Percentiles rank a stretch among this genome's conserved stretches.
Evolutionary conservation across 2,797 vertebrate species (phyloP).

Genomic region (Martes flavigula): DNA sequence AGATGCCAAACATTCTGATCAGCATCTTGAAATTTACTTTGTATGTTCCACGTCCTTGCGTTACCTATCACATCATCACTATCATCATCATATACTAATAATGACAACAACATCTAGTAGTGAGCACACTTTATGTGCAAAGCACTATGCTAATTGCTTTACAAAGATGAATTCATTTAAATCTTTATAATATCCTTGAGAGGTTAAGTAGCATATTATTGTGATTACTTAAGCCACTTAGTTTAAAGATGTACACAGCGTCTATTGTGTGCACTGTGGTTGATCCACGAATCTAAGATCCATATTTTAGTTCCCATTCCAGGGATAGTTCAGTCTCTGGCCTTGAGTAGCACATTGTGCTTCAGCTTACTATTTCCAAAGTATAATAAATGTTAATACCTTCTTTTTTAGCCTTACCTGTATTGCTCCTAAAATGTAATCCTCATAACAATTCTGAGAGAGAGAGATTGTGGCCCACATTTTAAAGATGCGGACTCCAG

Average conservation of each 20-base stretch:
- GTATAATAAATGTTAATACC: constrained; percentile 15
- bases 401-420: background rate
- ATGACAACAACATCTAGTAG: background rate
- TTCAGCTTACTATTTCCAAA: constrained; percentile 11
- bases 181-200: background rate
- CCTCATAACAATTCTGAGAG: background rate
- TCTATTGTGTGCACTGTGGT: background rate
- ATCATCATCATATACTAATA: background rate
- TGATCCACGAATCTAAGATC: background rate
- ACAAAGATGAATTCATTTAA: constrained; percentile 9
- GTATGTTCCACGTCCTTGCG: background rate
- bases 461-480: background rate
- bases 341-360: background rate
- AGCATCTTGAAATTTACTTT: background rate
- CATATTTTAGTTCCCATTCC: constrained; percentile 21
- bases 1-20: background rate
- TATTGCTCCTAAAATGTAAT: background rate
- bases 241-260: background rate
- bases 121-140: background rate
- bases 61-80: background rate
- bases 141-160: constrained; percentile 8
- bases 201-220: background rate
- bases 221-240: background rate
- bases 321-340: background rate
- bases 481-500: constrained; percentile 5